Conservation (phyloP, 1,140 invertebrate genomes). For the Caenorhabditis remanei region DNA sequence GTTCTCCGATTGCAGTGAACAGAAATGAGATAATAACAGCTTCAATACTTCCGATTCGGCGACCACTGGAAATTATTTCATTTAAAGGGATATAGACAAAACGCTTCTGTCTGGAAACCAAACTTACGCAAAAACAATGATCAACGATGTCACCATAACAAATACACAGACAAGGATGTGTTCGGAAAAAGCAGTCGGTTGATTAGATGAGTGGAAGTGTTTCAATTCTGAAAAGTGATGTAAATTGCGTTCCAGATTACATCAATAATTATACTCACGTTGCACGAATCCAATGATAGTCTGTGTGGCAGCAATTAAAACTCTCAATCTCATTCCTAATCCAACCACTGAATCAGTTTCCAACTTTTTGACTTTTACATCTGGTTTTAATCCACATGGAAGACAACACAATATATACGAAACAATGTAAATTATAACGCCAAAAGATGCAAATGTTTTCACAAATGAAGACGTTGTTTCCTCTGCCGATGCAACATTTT, state of each 20-base stretch:
- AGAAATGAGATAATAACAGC: not conserved
- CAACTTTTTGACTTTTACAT: conserved; percentile 40
- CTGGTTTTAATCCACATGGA: conserved; percentile 22
- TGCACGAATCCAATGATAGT: conserved; percentile 35
- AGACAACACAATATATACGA: conserved; percentile 24
- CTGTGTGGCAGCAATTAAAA: not conserved
- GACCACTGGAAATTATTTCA: not conserved
- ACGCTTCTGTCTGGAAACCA: not conserved
- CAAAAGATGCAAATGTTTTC: conserved; percentile 19
- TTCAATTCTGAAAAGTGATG: conserved; percentile 17
- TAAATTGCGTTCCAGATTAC: not conserved
- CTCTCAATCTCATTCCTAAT: conserved; percentile 30
- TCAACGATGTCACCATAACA: not conserved
- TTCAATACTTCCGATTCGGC: conserved; percentile 12
- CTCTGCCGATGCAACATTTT: conserved; percentile 8
- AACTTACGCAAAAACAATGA: conserved; percentile 10
- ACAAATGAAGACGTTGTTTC: conserved; percentile 20
- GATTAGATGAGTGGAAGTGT: not conserved
- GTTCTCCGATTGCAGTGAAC: conserved; percentile 2
- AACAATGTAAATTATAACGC: conserved; percentile 23
- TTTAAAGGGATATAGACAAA: not conserved
- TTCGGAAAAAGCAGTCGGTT: not conserved
- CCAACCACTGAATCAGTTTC: conserved; percentile 32
- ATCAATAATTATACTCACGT: not conserved
- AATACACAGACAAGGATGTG: conserved; percentile 17